Evolutionary conservation across 64 coral and sea anemone genomes (phyloP).

Genomic region (Platygyra sinensis): DNA sequence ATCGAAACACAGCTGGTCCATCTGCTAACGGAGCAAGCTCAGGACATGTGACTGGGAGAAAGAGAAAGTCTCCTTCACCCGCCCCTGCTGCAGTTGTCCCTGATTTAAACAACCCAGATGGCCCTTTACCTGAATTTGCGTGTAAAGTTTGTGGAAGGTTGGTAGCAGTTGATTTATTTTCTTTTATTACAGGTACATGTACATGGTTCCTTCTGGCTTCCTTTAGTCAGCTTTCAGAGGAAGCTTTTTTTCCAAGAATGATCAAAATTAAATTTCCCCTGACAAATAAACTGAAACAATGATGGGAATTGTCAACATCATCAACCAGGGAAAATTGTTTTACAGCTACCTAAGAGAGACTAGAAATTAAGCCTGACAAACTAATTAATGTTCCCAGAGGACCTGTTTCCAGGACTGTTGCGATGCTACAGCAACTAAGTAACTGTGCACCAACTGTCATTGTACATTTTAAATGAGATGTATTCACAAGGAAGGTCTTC

Average conservation of each 20-base stretch:
- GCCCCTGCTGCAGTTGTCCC: slow-evolving; percentile 19
- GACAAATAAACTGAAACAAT: too few species aligned
- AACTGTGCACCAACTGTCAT: too few species aligned
- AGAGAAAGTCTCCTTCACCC: slow-evolving; percentile 66
- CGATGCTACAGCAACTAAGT: too few species aligned
- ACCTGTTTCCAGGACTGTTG: too few species aligned
- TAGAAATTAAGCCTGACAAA: too few species aligned
- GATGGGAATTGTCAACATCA: too few species aligned
- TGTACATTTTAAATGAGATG: too few species aligned
- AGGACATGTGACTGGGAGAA: slow-evolving; percentile 34
- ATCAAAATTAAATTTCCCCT: too few species aligned
- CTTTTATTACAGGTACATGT: neutral
- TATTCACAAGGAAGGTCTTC: too few species aligned
- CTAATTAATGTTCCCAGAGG: too few species aligned
- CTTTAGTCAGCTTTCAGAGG: neutral
- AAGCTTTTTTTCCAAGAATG: neutral
- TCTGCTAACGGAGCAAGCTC: slow-evolving; percentile 25
- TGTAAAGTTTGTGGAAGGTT: slow-evolving; percentile 99
- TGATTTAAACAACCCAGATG: slow-evolving; percentile 56
- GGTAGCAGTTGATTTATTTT: neutral
- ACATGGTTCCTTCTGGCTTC: neutral
- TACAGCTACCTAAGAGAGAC: too few species aligned
- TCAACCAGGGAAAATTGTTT: too few species aligned
- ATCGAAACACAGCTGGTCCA: slow-evolving; percentile 57
- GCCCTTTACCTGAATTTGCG: slow-evolving; percentile 83